Evolutionary conservation across 2,888 invertebrate genomes (phyloP), one percentile per base, ranked within the genome.

Genomic region (Leucophora obtusa): DNA sequence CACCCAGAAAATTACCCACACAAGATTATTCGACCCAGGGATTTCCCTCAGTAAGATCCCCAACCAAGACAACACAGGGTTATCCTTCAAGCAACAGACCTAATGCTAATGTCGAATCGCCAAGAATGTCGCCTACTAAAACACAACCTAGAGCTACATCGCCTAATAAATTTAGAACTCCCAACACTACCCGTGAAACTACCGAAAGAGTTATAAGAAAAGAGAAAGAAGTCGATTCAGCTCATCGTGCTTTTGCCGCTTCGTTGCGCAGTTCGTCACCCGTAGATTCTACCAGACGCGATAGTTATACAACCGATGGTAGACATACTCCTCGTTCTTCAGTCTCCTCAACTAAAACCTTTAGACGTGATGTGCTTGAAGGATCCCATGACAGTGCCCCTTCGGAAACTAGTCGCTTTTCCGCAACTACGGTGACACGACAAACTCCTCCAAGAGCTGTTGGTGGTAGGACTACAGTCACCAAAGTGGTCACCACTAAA

Each of bases 241-340:
- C 94, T 1, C 95, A 95, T 86, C 93, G 95, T 83, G 94, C 94
- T 0, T 95, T 95, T 91, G 95, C 94, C 0, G 93, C 94, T 74
- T 94, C 95, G 6, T 90, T 95, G 59, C 92, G 95, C 35, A 92
- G 94, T 78, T 92, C 93, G 47, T 93, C 93, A 8, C 92, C 92
- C 81, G 92, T 92, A n/a, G 92, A 93, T 0, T 92, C 92, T 53
- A 79, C 82, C 50, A 91, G 92, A 10, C 92, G 92, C 1, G 92
- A 92, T 51, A 92, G 91, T 82, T 92, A 89, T 82, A 83, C 83
- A 4, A 79, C 85, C 38, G 83, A 85, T n/a, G 82, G 83, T 6
- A 85, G 87, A 11, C 83, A 83, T 33, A 86, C 89, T 9, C 87
- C 89, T n/a, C 85, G 89, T 0, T 86, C 89, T 53, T 89, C 89